Base-by-base conservation (phyloP, 2,888 invertebrate species). In the Gerris lacustris region DNA sequence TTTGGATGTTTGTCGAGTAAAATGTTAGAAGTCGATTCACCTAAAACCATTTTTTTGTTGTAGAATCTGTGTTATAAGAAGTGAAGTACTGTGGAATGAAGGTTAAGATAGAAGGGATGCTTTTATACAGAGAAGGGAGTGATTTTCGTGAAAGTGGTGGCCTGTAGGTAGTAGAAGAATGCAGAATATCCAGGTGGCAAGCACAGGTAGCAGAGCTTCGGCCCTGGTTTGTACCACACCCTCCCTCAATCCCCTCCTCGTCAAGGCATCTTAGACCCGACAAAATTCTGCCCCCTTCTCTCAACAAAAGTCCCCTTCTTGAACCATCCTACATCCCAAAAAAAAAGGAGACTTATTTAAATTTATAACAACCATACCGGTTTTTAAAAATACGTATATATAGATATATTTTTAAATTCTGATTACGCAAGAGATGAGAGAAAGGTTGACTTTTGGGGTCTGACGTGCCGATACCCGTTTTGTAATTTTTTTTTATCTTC, bases 311-410 rank as follows among this genome's bases (percentile, higher is more conserved):
- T 55, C 55, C 55, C 55, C 55, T 55, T 55, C 55, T 31, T 4
- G 31, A 31, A 31, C 31, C 31, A 31, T 31, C 31, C 31, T 55
- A 55, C 55, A 15, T 55, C 55, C 15, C 55, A 9, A 15, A 9
- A 9, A 15, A 55, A 55, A 47, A 47, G 11, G 15, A 55, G 11
- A 9, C 55, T 55, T 15, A 55, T 55, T 55, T 55, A 55, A 55
- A 55, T 55, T 55, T 55, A 55, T 55, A 55, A 55, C 55, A 55
- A 15, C 55, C 11, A 55, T 55, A 55, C 55, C 55, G 55, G 55
- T 55, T 55, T 55, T 55, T 55, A 2, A 11, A 15, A 55, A 11
- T n/a, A n/a, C n/a, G n/a, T n/a, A 55, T 4, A 9, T 55, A 15
- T 55, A 55, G 1, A 55, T 31, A 31, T 31, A 31, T 31, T 31